Conservation (phyloP, 2,113 vertebrate species). For the Vulpes vulpes region DNA sequence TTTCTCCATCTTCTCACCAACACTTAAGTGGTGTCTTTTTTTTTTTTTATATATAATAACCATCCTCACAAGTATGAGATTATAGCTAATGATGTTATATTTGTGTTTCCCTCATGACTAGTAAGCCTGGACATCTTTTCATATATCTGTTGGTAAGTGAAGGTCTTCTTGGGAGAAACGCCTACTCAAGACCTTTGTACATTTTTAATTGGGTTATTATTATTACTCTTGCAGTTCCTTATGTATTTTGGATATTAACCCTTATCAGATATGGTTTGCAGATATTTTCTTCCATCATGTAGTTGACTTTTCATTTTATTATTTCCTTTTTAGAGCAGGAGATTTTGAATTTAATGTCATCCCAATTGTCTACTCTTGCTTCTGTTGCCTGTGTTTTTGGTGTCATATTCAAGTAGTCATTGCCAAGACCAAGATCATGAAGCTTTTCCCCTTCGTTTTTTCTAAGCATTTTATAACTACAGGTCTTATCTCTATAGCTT, state of each 20-base stretch:
- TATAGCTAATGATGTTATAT: not conserved
- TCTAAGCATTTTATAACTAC: not conserved
- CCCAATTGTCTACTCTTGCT: not conserved
- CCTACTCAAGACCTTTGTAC: not conserved
- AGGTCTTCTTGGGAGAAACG: not conserved
- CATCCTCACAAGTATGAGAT: not conserved
- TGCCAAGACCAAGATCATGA: not conserved
- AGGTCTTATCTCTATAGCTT: not conserved
- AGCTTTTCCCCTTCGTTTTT: not conserved
- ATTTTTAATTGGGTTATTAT: not conserved
- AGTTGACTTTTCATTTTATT: not conserved
- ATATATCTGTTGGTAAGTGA: not conserved
- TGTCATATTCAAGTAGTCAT: not conserved
- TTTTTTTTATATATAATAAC: not conserved
- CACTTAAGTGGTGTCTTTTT: no score
- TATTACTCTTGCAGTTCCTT: not conserved
- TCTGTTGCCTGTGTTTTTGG: not conserved
- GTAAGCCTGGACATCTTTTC: not conserved
- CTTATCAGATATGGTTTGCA: not conserved
- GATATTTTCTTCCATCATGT: not conserved
- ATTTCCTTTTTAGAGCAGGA: not conserved
- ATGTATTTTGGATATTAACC: not conserved
- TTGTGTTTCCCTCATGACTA: not conserved
- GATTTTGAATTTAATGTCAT: no score
- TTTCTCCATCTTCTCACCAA: not conserved